Evolutionary conservation across 2,797 vertebrate genomes (phyloP).

Genomic region (Pygocentrus nattereri): DNA sequence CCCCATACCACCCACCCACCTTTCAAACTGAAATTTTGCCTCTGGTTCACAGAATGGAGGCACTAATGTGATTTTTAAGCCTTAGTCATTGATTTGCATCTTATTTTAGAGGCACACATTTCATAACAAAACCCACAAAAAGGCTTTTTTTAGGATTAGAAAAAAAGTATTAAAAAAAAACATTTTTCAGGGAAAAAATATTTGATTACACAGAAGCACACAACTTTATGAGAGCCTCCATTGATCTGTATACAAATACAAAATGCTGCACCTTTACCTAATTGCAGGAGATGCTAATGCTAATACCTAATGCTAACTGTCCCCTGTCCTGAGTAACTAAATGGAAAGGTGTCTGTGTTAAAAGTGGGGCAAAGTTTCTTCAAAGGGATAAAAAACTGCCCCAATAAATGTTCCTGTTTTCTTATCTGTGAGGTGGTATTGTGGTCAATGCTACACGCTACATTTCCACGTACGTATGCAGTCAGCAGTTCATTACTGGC

Average conservation of each 20-base stretch:
- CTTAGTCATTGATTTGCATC: background rate
- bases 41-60: too few relatives aligned
- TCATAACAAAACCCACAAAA: background rate
- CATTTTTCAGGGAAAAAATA: too few relatives aligned
- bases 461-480: constrained; percentile 4
- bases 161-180: too few relatives aligned
- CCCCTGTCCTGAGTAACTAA: background rate
- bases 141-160: too few relatives aligned
- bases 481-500: constrained; percentile 45
- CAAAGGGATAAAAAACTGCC: background rate
- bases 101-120: background rate
- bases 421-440: background rate
- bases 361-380: background rate
- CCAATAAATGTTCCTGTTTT: background rate
- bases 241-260: background rate
- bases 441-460: background rate
- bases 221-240: too few relatives aligned
- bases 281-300: background rate
- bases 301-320: background rate
- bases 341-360: background rate
- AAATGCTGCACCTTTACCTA: background rate
- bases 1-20: too few relatives aligned
- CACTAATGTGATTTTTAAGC: background rate
- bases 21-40: too few relatives aligned
- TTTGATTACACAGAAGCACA: too few relatives aligned